These are phyloP conservation scores for Caenorhabditis sp. DNA, from an alignment of 2,888 invertebrate genomes.

Conservation along the genomic window DNA sequence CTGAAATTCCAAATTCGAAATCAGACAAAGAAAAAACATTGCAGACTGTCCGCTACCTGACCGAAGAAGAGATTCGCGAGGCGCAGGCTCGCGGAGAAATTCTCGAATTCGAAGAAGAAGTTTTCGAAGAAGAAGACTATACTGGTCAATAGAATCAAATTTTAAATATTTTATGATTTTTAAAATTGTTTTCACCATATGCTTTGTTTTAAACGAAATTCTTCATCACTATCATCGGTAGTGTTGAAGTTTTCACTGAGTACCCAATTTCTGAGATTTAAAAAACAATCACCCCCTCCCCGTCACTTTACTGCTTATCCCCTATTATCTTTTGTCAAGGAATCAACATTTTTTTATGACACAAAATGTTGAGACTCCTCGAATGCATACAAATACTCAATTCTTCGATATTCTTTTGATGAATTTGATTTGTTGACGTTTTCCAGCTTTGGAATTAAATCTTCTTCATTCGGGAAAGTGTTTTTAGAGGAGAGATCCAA, in stretches of 20 bases:
- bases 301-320: too few relatives aligned
- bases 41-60: slow-evolving; percentile 58
- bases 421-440: slow-evolving; percentile 11
- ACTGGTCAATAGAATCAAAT: not conserved
- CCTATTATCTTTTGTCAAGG: too few relatives aligned
- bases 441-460: not conserved
- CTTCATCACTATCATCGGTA: too few relatives aligned
- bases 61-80: slow-evolving; percentile 64
- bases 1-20: not conserved
- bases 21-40: too few relatives aligned
- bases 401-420: not conserved
- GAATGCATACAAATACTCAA: not conserved
- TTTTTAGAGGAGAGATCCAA: too few relatives aligned
- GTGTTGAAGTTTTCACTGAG: too few relatives aligned
- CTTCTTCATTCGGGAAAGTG: not conserved
- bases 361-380: not conserved
- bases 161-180: not conserved
- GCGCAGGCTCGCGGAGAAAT: slow-evolving; percentile 60
- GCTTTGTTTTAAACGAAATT: not conserved
- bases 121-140: slow-evolving; percentile 35
- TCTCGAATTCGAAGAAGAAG: slow-evolving; percentile 51
- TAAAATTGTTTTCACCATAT: not conserved
- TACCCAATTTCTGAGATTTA: not conserved
- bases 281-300: too few relatives aligned
- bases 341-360: too few relatives aligned